Percentiles rank a stretch among this genome's conserved stretches.
Evolutionary conservation across 2,888 invertebrate genomes (phyloP).

Genomic region (Acrocyrtus sp.): DNA sequence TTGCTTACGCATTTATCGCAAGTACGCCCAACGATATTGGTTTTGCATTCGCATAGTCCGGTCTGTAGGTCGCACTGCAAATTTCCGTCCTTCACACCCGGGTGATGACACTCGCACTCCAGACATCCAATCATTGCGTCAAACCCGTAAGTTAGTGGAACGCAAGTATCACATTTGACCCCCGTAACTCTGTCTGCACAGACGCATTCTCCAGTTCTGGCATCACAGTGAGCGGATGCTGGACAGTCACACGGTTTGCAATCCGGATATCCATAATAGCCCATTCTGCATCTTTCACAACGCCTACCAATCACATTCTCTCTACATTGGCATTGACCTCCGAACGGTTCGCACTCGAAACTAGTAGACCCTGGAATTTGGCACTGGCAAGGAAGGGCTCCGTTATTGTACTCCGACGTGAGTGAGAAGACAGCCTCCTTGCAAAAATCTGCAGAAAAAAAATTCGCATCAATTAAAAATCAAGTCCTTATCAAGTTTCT

Average conservation of each 20-base stretch:
- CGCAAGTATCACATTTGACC: constrained; percentile 82
- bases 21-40: constrained; percentile 86
- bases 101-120: constrained; percentile 87
- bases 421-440: constrained; percentile 91
- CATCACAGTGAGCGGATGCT: constrained; percentile 82
- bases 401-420: constrained; percentile 94
- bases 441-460: constrained; percentile 77
- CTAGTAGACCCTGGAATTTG: constrained; percentile 86
- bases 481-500: background rate
- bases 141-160: constrained; percentile 88
- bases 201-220: constrained; percentile 82
- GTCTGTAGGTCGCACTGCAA: constrained; percentile 88
- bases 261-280: constrained; percentile 95
- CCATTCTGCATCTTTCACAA: constrained; percentile 84
- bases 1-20: constrained; percentile 82
- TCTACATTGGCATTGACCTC: constrained; percentile 95
- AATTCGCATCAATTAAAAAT: constrained; percentile 7
- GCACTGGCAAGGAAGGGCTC: constrained; percentile 90
- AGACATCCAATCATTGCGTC: constrained; percentile 96
- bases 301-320: constrained; percentile 92
- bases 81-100: constrained; percentile 81
- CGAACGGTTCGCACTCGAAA: constrained; percentile 91
- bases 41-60: constrained; percentile 77
- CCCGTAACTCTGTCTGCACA: constrained; percentile 94
- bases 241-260: constrained; percentile 92